Base-by-base conservation (phyloP, 2,797 vertebrate species). In the Telmatherina bonti region DNA sequence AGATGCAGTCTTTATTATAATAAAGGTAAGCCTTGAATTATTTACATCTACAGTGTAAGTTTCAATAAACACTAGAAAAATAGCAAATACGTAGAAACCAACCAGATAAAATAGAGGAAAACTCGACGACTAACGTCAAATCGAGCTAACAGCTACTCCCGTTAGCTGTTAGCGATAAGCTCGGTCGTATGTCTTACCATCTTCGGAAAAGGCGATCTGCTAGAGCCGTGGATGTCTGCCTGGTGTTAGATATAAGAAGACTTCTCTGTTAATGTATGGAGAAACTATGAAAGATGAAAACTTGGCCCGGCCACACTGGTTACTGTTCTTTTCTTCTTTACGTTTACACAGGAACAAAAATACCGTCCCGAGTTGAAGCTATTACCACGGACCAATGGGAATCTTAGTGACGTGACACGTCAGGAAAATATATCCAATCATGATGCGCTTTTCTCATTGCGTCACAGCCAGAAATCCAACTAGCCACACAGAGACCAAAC, bases 301-400 rank as follows among this genome's bases (percentile, higher is more conserved):
- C 82, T 86, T 79, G 59, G 54, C 65, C 78, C 24, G 67, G 35
- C 79, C 61, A 75, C 67, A 62, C 63, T 65, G 62, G 10, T 62
- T 57, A 24, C 79, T 71, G 51, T 43, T 87, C 79, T 91, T 91
- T 91, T 89, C 85, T 90, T 91, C 81, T 88, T 89, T 90, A 85
- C 87, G 88, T 92, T 94, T 92, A 94, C 93, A 95, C 94, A 94
- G 95, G 93, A 95, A 95, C 95, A 94, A 94, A 95, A 94, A 94
- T 94, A 95, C 87, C 78, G 88, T 85, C 71, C 71, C 74, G 84
- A 63, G 78, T 91, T 91, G 82, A 87, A 91, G 88, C 85, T 84
- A 66, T 47, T 49, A 22, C 16, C 43, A 16, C 9, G 1, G 45
- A 69, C 95, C 95, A 95, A 95, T 94, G 67, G 63, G 55, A 45